Conservation (phyloP, 2,797 vertebrate species). For the Eremophila alpestris region DNA sequence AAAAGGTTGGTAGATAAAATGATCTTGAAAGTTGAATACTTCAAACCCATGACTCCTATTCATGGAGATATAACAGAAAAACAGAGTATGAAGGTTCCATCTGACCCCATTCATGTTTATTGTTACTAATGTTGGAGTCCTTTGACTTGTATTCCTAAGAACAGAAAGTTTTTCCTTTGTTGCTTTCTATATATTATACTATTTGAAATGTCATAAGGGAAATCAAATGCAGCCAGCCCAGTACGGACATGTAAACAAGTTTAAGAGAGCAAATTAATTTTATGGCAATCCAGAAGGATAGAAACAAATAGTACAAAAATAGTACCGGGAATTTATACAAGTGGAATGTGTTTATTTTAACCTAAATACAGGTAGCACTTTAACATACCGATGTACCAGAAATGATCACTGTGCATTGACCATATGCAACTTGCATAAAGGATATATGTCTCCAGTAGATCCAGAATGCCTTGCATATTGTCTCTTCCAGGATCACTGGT, state of each 20-base stretch:
- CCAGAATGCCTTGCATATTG: background rate
- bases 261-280: background rate
- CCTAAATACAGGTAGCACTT: background rate
- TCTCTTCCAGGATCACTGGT: background rate
- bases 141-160: background rate
- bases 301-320: background rate
- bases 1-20: background rate
- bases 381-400: background rate
- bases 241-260: background rate
- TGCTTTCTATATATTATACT: background rate
- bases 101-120: background rate
- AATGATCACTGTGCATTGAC: background rate
- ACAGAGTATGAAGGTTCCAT: background rate
- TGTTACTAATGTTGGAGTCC: background rate
- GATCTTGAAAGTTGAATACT: background rate
- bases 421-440: background rate
- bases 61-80: background rate
- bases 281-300: background rate
- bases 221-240: background rate
- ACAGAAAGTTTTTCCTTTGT: background rate
- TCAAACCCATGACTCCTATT: background rate
- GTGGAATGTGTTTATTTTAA: background rate
- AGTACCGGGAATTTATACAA: background rate
- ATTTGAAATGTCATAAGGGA: background rate
- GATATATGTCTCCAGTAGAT: background rate